These are phyloP conservation scores for Timema podura DNA, from an alignment of 2,888 invertebrate genomes.

Conservation along the genomic window DNA sequence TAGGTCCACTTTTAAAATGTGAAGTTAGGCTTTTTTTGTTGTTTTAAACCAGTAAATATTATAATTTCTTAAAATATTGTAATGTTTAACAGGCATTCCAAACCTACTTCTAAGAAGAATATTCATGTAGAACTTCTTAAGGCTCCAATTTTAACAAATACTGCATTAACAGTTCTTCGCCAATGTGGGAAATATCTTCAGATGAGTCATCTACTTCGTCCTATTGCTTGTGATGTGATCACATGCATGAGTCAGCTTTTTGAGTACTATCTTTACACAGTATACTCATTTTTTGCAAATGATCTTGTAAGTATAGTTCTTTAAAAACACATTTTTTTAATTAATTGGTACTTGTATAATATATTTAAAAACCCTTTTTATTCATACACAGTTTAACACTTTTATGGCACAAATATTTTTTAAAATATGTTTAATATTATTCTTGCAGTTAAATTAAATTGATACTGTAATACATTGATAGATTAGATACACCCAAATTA, in stretches of 20 bases:
- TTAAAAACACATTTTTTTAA: slow-evolving; percentile 6
- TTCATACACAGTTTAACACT: neutral
- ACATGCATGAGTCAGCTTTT: slow-evolving; percentile 86
- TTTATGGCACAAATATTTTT: too few species aligned
- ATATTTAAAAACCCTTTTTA: neutral
- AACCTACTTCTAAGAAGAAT: slow-evolving; percentile 15
- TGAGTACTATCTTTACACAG: slow-evolving; percentile 88
- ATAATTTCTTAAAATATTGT: too few species aligned
- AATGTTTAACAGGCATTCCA: slow-evolving; percentile 11
- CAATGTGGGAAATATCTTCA: slow-evolving; percentile 90
- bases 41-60: too few species aligned
- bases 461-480: too few species aligned
- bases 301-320: slow-evolving; percentile 56
- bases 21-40: too few species aligned
- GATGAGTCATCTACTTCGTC: slow-evolving; percentile 83
- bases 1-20: too few species aligned
- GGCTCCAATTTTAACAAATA: slow-evolving; percentile 78
- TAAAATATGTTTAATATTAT: too few species aligned
- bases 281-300: slow-evolving; percentile 78
- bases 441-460: too few species aligned
- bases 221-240: slow-evolving; percentile 89
- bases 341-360: slow-evolving; percentile 1
- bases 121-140: slow-evolving; percentile 20
- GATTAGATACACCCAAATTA: too few species aligned
- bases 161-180: slow-evolving; percentile 81